A percentile compares a stretch with the other conserved stretches of the same genome.
phyloP scores from a whole-genome alignment of 2,113 vertebrate species.

The Aegithalos caudatus region DNA sequence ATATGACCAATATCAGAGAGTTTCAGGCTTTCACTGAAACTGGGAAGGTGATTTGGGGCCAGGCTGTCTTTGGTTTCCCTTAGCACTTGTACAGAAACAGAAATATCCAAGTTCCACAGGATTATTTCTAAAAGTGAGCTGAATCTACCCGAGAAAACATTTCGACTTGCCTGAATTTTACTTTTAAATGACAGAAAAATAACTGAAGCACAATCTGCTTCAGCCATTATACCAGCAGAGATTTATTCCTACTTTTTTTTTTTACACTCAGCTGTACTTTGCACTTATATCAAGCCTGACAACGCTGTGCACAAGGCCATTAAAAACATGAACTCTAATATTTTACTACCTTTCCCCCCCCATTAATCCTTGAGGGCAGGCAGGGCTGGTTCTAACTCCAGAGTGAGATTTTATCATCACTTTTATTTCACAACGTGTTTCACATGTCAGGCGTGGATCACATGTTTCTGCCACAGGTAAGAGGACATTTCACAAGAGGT shows the following conservation, averaged over 20 bases:
- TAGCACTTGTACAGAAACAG: not conserved
- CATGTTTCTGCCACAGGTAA: not conserved
- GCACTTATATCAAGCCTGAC: not conserved
- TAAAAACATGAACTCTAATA: not conserved
- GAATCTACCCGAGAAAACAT: not conserved
- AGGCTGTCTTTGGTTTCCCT: not conserved
- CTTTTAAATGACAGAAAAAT: not conserved
- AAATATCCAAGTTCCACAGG: not conserved
- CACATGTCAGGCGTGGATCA: not conserved
- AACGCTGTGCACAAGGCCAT: not conserved
- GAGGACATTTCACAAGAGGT: not conserved
- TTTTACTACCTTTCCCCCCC: not conserved
- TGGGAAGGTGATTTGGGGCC: not conserved
- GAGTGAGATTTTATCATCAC: conserved; percentile 19
- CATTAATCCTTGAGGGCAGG: not conserved
- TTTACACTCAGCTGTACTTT: not conserved
- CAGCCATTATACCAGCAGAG: not conserved
- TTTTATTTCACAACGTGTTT: not conserved
- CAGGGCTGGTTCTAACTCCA: not conserved
- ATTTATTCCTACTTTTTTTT: not conserved
- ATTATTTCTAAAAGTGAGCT: not conserved
- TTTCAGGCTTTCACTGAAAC: not conserved
- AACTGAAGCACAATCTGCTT: not conserved
- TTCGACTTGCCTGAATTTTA: not conserved
- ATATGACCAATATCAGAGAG: not conserved